These are phyloP conservation scores for Opisthocomus hoazin DNA, from an alignment of 2,113 vertebrate genomes.

Conservation along the genomic window DNA sequence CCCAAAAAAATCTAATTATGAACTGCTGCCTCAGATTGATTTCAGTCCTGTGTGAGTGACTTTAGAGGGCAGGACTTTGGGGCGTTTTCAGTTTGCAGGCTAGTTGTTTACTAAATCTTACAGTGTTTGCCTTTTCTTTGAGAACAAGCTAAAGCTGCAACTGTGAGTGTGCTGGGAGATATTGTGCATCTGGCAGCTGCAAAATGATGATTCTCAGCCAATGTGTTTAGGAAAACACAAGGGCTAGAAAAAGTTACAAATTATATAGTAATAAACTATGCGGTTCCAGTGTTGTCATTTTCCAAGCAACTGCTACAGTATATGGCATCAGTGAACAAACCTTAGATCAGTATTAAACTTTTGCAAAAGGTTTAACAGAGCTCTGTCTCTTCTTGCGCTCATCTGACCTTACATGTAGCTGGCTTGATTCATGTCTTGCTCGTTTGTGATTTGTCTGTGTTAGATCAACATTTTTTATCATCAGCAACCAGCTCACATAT, in stretches of 20 bases:
- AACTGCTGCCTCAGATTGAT: not conserved
- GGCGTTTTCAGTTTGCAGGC: not conserved
- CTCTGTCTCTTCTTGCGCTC: not conserved
- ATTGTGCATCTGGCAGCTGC: slow-evolving; percentile 42
- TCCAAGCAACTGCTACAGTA: not conserved
- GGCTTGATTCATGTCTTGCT: not conserved
- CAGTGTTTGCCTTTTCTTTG: slow-evolving; percentile 11
- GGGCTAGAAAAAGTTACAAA: not conserved
- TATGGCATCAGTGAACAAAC: not conserved
- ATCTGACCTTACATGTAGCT: not conserved
- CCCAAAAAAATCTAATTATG: not conserved
- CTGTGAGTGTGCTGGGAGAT: not conserved
- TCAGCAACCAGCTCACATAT: not conserved
- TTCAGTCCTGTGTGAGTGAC: not conserved
- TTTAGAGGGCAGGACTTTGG: not conserved
- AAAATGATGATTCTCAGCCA: slow-evolving; percentile 11
- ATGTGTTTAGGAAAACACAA: slow-evolving; percentile 5
- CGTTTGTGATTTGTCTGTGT: not conserved
- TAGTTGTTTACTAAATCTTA: slow-evolving; percentile 42
- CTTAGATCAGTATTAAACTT: not conserved
- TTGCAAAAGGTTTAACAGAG: not conserved
- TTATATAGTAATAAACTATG: not conserved
- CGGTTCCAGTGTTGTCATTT: not conserved
- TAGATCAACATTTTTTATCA: not conserved
- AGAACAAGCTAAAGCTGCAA: slow-evolving; percentile 23